Conservation (phyloP, 1,140 invertebrate genomes). For the fruit fly (Drosophila melanogaster) region Release_6_plus_ISO1_MT NT_037436.4:13124501-13125000, state of each 20-base stretch:
- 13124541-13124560: not conserved
- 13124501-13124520: not conserved
- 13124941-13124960: conserved; percentile 38
- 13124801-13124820: conserved; percentile 41
- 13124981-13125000: conserved; percentile 83
- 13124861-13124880: conserved; percentile 73
- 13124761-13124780: conserved; percentile 58
- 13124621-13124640: too few relatives aligned
- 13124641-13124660: conserved; percentile 22
- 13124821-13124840: conserved; percentile 58
- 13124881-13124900: conserved; percentile 60
- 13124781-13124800: conserved; percentile 27
- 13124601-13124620: conserved; percentile 1
- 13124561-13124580: not conserved
- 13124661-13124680: conserved; percentile 29
- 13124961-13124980: conserved; percentile 61
- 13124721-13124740: conserved; percentile 50
- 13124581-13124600: conserved; percentile 17
- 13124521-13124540: not conserved
- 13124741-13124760: conserved; percentile 24
- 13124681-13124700: conserved; percentile 31
- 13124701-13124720: conserved; percentile 45
- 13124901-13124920: conserved; percentile 61
- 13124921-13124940: conserved; percentile 34
- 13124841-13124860: conserved; percentile 48